Percentiles rank a stretch among this genome's conserved stretches.
Evolutionary conservation across 2,113 vertebrate species (phyloP).

Genomic region (Odobenus rosmarus): DNA sequence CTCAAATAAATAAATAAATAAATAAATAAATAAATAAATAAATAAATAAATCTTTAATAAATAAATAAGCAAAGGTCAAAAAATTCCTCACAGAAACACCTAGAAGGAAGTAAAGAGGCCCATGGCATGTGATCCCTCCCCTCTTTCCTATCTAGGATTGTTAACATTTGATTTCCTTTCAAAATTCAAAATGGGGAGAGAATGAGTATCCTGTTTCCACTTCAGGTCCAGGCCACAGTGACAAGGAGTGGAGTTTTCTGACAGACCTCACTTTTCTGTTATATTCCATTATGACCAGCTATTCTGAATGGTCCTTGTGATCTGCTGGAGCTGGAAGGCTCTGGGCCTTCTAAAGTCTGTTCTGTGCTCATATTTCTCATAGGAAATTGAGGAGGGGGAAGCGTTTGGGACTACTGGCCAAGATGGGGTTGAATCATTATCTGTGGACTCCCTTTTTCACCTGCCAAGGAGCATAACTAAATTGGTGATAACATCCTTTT

Average conservation of each 20-base stretch:
- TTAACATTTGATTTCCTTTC: not conserved
- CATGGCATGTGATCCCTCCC: not conserved
- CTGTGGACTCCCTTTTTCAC: not conserved
- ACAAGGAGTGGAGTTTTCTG: not conserved
- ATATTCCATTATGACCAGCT: not conserved
- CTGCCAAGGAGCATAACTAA: not conserved
- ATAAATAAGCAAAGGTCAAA: not conserved
- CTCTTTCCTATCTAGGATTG: not conserved
- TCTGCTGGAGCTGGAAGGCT: not conserved
- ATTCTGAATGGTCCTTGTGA: not conserved
- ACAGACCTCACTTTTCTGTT: not conserved
- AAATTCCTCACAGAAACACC: not conserved
- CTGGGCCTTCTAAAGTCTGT: not conserved
- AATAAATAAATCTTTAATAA: conserved; percentile 1
- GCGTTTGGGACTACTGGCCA: not conserved
- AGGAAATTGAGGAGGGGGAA: not conserved
- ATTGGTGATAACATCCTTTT: not conserved
- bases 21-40: not conserved
- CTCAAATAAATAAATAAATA: not conserved
- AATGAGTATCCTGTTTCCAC: not conserved
- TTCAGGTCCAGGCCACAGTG: accelerated
- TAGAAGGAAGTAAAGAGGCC: not conserved
- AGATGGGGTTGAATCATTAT: not conserved
- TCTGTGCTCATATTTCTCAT: not conserved
- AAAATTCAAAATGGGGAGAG: not conserved